Evolutionary conservation across 1,140 invertebrate species (phyloP), one percentile per base, ranked within the genome.

Genomic region (Frieseomelitta varia): DNA sequence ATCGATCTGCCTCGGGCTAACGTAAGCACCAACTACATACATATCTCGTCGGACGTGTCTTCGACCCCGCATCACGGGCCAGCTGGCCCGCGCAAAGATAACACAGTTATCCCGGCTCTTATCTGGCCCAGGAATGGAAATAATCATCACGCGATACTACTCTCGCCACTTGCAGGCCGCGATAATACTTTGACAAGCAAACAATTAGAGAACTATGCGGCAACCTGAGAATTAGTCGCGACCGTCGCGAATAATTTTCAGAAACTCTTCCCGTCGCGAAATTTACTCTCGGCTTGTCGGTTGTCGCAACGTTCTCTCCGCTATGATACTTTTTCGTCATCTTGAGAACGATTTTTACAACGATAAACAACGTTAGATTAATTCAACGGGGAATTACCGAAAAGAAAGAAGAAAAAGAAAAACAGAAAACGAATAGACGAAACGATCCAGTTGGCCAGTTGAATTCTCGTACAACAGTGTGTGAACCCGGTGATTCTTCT

Each of bases 41-140:
- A 19, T 65, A 58, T 19, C 65, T 78, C 72, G 73, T 55, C 39
- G 39, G n/a, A 39, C 58, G 53, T 65, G 82, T 87, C 63, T 81
- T 85, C 75, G 75, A 86, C 76, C 63, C 71, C 17, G 24, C 47
- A 56, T 73, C 67, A 58, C n/a, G 74, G 27, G 72, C 61, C 82
- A 85, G 84, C 77, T 88, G 81, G 85, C 80, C 61, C 55, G 19
- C 68, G 8, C 68, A 21, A 30, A 72, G 82, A 85, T 87, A 87
- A 87, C 76, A 30, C 27, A 30, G 47, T 47, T 69, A 78, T 58
- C 39, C 34, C 34, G 19, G 81, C 24, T 39, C 82, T 88, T 91
- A 91, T 91, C 90, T 84, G 65, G 58, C 56, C 51, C 77, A 79
- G 88, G 85, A 91, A 91, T 90, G 88, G 84, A 85, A 91, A 86